Percentiles rank a stretch among this genome's conserved stretches.
Conservation (phyloP, 2,113 vertebrate species). For the Megaceryle torquata region DNA sequence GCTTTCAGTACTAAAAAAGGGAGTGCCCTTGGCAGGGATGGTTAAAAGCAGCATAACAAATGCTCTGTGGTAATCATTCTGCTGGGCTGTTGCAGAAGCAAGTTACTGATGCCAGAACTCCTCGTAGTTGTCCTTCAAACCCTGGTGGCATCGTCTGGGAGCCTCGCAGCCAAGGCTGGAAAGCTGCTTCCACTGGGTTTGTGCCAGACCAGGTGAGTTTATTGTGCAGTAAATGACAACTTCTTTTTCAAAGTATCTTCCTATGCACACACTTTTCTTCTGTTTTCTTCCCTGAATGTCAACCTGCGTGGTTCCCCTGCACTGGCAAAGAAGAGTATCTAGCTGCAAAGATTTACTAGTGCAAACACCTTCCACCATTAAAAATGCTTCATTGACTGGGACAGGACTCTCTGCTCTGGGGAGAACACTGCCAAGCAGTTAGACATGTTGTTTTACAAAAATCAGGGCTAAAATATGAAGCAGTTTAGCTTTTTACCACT, state of each 20-base stretch:
- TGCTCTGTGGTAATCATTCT: background rate
- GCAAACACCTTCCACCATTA: background rate
- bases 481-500: background rate
- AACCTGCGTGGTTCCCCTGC: background rate
- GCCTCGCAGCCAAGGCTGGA: rapidly evolving
- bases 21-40: too few relatives aligned
- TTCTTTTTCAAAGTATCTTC: background rate
- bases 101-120: rapidly evolving
- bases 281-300: background rate
- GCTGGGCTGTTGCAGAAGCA: background rate
- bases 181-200: rapidly evolving
- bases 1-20: background rate
- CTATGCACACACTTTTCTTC: background rate
- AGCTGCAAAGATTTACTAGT: background rate
- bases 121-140: background rate
- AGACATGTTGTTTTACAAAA: background rate
- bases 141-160: background rate
- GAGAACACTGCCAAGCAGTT: background rate
- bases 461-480: background rate
- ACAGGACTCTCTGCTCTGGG: background rate
- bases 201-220: background rate
- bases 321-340: background rate
- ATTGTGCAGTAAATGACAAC: background rate
- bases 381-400: background rate
- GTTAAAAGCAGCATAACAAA: background rate